Base-by-base conservation (phyloP, 1,140 invertebrate genomes). In the Hypothenemus hampei region DNA sequence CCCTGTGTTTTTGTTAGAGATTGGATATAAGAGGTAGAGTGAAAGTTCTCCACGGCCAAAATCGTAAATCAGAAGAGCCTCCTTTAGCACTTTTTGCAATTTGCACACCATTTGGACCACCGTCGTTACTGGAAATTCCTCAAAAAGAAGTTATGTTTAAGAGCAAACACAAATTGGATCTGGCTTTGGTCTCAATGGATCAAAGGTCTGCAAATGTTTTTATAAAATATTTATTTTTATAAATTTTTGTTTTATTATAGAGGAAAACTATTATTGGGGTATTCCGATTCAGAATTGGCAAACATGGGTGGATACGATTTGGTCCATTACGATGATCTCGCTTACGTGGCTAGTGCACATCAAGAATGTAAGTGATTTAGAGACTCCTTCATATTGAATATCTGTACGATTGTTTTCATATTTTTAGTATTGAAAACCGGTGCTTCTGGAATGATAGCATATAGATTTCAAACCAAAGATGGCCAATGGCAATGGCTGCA, bases 111-210 rank as follows among this genome's bases (percentile, higher is more conserved):
- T 98, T 98, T 69, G 97, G 97, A 1, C 96, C 96, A 8, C 89
- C 93, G 3, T 92, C 90, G 36, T 74, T 93, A 10, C 72, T 92
- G 16, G 90, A 93, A 70, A 87, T 91, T 63, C 87, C 89, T 4
- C 89, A 92, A 66, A 92, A 95, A 68, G 93, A 98, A 76, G 89
- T 95, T 51, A 96, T 97, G 85, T 98, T 99, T 76, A 98, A 98
- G 75, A 96, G 91, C 68, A 98, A 98, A 78, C 97, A 98, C 77
- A 97, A 97, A 72, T 80, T 99, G 45, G 95, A 98, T 75, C 81
- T 99, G 19, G 85, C 89, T 40, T 81, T 97, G 26, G 87, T 98
- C 39, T 97, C 93, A 3, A 97, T 99, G 90, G 97, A 99, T 75
- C 91, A 91, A 78, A 84, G 89, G 87, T 90, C 72, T 11, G 15